Base-by-base conservation (phyloP, 2,797 vertebrate species). In the Phataginus tetradactyla region DNA sequence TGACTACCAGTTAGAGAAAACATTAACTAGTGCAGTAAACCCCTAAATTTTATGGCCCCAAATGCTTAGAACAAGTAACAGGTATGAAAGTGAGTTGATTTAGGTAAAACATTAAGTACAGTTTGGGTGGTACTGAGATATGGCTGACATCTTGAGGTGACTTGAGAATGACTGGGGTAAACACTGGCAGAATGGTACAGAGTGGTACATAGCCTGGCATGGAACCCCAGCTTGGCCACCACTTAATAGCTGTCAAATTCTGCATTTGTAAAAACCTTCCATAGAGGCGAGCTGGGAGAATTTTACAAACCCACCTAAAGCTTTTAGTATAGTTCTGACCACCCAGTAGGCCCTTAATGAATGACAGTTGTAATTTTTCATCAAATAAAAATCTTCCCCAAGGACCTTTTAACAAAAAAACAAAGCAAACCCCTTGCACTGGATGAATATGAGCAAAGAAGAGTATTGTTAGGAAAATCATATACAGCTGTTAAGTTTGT, bases 181-280 rank as follows among this genome's bases (percentile, higher is more conserved):
- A 32, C 13, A 14, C 5, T 1, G 42, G 7, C 20, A 2, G 3
- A 29, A 32, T 21, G 61, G 11, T 3, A 37, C 10, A 57, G 17
- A 90, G 42, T 34, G 20, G 21, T n/a, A 20, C 39, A 37, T 21
- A 21, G 14, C 55, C 21, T 13, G 27, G 29, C 27, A 21, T 1
- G 27, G 14, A 15, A 61, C 63, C 29, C 29, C 5, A 23, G 15
- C 2, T 55, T n/a, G 17, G n/a, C n/a, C 71, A 84, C 42, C 71
- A 84, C 42, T 45, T 42, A 59, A 15, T 51, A 77, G 14, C 32
- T 86, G 37, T 83, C n/a, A 32, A 25, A 42, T 27, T 75, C 37
- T 18, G n/a, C 12, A 49, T 42, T 29, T 90, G 9, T 51, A 42
- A 81, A 32, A 64, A 72, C 1, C 27, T 49, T 21, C n/a, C 49